Evolutionary conservation across 37 sponge, comb jelly and placozoan genomes (phyloP), one percentile per base, ranked within the genome.

Genomic region (Cliona cf. orientalis): DNA sequence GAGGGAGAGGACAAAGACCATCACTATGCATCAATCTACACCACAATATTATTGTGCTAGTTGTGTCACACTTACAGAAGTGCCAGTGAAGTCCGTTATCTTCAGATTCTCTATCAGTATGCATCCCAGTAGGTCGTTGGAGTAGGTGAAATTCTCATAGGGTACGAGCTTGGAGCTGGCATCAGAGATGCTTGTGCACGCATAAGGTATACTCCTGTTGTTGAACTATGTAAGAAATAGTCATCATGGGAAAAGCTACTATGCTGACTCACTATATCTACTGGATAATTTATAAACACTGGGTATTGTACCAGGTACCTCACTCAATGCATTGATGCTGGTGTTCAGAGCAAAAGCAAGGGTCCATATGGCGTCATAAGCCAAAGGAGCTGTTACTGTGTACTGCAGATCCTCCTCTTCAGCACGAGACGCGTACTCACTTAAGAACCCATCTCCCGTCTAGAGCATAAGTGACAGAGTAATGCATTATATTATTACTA

Each of bases 101-200:
- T 11, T 6, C 11, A 61, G 63, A 28, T 61, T 61, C 7, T 61
- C 5, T 21, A 25, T 6, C 7, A 61, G 28, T 5, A 61, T 6
- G 26, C 63, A 61, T 28, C 63, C 11, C 6, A 61, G 63, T n/a
- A 6, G 22, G 5, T 28, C 5, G 28, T 61, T 61, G 22, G 26
- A 25, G 63, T 61, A 61, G 28, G 63, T 61, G 63, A 61, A 61
- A 28, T 61, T 61, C 25, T 61, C 25, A 61, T 25, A 61, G 17
- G 55, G 55, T 19, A 49, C 55, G 17, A 49, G 55, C 17, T 11
- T 11, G 11, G 14, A 11, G 17, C 55, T 49, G 14, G 55, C 55
- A 49, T 17, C 55, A 11, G 11, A 17, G 11, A 49, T 49, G 11
- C 14, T 49, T 49, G n/a, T n/a, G n/a, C n/a, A n/a, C n/a, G n/a